These are phyloP conservation scores for Miltochrista miniata DNA, from an alignment of 2,888 invertebrate genomes.

Conservation along the genomic window DNA sequence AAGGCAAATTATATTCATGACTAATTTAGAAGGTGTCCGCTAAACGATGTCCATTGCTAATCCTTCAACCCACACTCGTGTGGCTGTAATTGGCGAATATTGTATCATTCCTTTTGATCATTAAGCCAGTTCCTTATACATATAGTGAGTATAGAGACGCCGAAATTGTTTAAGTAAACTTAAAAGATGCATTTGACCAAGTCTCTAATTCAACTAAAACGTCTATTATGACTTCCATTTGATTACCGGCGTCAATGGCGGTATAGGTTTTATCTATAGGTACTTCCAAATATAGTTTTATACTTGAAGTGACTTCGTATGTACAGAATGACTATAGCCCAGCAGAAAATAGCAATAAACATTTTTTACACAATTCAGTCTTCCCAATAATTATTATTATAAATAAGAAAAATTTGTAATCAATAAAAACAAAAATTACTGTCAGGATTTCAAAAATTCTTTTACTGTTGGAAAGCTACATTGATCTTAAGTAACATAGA, in stretches of 20 bases:
- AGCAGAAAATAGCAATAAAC: too few species aligned
- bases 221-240: constrained; percentile 16
- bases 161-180: constrained; percentile 31
- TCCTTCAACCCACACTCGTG: constrained; percentile 58
- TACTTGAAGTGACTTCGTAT: too few species aligned
- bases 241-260: not conserved
- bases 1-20: constrained; percentile 4
- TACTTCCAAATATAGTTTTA: too few species aligned
- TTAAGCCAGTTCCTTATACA: constrained; percentile 61
- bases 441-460: too few species aligned
- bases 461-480: too few species aligned
- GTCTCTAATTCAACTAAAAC: constrained; percentile 6
- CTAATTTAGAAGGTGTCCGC: constrained; percentile 6
- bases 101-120: constrained; percentile 53
- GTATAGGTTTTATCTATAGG: constrained; percentile 4
- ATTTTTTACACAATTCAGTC: too few species aligned
- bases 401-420: too few species aligned
- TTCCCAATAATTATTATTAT: too few species aligned
- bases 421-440: too few species aligned
- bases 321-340: too few species aligned
- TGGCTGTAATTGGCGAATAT: constrained; percentile 57
- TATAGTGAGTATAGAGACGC: constrained; percentile 36
- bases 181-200: constrained; percentile 35
- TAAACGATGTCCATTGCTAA: constrained; percentile 40
- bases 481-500: too few species aligned